Percentiles rank a stretch among this genome's conserved stretches.
These are phyloP conservation scores for Aphis gossypii DNA, from an alignment of 1,140 invertebrate genomes.

Conservation along the genomic window DNA sequence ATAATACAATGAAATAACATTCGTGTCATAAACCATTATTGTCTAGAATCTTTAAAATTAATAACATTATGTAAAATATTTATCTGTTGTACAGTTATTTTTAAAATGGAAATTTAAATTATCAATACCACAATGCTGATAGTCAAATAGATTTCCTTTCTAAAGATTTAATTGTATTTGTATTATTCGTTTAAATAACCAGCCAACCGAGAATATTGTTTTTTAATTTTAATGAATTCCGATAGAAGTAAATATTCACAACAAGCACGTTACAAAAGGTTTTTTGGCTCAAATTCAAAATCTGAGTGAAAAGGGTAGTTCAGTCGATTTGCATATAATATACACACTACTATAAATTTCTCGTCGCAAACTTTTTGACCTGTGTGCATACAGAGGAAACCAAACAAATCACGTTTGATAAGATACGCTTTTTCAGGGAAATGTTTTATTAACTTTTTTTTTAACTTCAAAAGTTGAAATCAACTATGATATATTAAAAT, in stretches of 20 bases:
- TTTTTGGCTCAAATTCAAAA: not conserved
- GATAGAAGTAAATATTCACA: not conserved
- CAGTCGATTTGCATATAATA: conserved; percentile 17
- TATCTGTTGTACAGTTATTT: not conserved
- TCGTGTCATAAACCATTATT: not conserved
- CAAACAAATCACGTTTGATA: not conserved
- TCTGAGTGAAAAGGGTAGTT: not conserved
- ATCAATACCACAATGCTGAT: not conserved
- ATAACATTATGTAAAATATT: not conserved
- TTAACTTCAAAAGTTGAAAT: not conserved
- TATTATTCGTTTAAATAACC: not conserved
- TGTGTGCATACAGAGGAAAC: not conserved
- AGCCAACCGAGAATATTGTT: not conserved
- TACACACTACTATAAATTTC: not conserved
- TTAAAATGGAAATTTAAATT: not conserved
- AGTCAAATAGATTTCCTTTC: not conserved
- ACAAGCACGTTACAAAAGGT: not conserved
- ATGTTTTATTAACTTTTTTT: not conserved
- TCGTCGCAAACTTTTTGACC: conserved; percentile 4
- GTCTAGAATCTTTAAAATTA: not conserved
- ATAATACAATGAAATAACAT: no score
- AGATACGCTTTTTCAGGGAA: not conserved
- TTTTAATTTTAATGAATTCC: not conserved
- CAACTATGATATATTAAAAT: not conserved
- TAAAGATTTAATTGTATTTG: not conserved